phyloP scores from a whole-genome alignment of 2,888 invertebrate species.

The Diarsia rubi region DNA sequence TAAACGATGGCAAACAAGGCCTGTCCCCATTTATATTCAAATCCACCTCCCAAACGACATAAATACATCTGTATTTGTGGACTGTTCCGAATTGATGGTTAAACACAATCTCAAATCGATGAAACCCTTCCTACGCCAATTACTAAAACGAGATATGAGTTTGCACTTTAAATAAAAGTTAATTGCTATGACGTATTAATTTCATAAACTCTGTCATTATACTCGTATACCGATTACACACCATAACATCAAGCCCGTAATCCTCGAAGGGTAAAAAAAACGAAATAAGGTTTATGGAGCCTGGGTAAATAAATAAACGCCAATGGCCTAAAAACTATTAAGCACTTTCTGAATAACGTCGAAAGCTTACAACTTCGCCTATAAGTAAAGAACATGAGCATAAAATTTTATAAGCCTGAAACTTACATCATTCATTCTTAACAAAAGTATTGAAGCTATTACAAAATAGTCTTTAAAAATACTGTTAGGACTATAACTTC shows the following conservation, averaged over 20 bases:
- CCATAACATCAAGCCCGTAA: too few species aligned
- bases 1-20: constrained; percentile 15
- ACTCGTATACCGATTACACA: background rate
- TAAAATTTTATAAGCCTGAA: background rate
- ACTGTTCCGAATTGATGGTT: constrained; percentile 6
- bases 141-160: background rate
- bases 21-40: constrained; percentile 38
- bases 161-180: too few species aligned
- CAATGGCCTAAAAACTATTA: background rate
- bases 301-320: background rate
- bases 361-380: background rate
- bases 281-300: too few species aligned
- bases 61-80: constrained; percentile 5
- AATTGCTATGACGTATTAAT: background rate
- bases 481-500: background rate
- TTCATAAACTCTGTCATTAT: background rate
- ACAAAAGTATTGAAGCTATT: background rate
- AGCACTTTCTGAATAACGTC: too few species aligned
- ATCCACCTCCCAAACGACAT: background rate
- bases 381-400: background rate
- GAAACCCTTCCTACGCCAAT: background rate
- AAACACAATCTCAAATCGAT: constrained; percentile 1
- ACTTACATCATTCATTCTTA: background rate
- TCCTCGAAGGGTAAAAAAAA: too few species aligned
- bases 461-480: background rate